Percentiles rank a stretch among this genome's conserved stretches.
Conservation (phyloP, 2,113 vertebrate genomes). For the Neotoma lepida region DNA sequence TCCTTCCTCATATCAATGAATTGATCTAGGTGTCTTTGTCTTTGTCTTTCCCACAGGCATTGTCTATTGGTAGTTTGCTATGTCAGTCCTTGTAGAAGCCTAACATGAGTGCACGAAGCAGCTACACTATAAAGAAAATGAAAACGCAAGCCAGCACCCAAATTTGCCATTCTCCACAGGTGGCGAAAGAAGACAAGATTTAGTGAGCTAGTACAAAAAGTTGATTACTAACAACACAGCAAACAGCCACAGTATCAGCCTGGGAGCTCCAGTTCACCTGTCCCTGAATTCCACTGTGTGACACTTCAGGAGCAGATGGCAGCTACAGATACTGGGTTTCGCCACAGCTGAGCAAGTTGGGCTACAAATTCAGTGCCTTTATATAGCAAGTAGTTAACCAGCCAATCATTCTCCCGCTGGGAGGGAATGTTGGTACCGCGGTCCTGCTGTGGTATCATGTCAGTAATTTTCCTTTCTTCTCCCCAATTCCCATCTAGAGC, state of each 20-base stretch:
- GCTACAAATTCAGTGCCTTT: slow-evolving; percentile 8
- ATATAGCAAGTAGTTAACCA: slow-evolving; percentile 37
- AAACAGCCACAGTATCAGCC: neutral
- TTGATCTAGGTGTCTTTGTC: neutral
- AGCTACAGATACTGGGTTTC: slow-evolving; percentile 13
- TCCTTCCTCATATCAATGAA: neutral
- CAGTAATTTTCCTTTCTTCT: slow-evolving; percentile 9
- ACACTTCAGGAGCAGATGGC: neutral
- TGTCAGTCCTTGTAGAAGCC: neutral
- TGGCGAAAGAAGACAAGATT: neutral
- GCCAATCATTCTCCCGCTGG: neutral
- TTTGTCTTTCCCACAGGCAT: neutral
- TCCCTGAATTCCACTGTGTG: neutral
- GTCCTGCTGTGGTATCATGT: neutral
- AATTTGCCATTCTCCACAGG: neutral
- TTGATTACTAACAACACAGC: slow-evolving; percentile 27
- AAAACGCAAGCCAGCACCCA: neutral
- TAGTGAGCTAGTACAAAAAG: neutral
- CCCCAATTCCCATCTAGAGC: slow-evolving; percentile 12
- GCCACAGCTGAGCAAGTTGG: slow-evolving; percentile 5
- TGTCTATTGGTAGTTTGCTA: neutral
- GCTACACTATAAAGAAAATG: neutral
- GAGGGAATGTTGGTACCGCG: neutral
- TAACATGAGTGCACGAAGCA: neutral
- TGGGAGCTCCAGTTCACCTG: slow-evolving; percentile 17